Percentiles rank a stretch among this genome's conserved stretches.
phyloP scores from a whole-genome alignment of 2,888 invertebrate genomes.

The Dugesia japonica region DNA sequence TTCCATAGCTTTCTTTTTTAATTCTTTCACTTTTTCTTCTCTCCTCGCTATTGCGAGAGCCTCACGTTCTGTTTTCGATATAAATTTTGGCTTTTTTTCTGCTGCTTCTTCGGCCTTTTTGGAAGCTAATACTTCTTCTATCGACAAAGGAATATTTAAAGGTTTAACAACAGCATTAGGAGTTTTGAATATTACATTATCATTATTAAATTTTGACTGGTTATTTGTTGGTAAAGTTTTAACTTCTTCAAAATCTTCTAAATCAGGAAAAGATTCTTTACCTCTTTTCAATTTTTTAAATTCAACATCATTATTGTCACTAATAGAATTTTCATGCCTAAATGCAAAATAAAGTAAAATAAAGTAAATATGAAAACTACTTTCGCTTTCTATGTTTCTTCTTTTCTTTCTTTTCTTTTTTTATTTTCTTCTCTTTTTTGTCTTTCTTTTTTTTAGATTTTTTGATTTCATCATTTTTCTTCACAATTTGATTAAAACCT shows the following conservation, averaged over 20 bases:
- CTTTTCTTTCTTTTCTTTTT: too few species aligned
- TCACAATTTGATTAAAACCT: too few species aligned
- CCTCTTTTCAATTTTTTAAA: neutral
- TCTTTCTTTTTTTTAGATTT: too few species aligned
- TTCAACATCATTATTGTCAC: neutral
- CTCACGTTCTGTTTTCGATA: slow-evolving; percentile 83
- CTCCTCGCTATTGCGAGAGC: slow-evolving; percentile 71
- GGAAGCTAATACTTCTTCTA: slow-evolving; percentile 82
- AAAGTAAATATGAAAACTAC: too few species aligned
- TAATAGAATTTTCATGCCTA: neutral
- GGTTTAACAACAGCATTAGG: neutral
- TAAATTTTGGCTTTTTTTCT: slow-evolving; percentile 61
- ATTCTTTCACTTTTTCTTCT: slow-evolving; percentile 59
- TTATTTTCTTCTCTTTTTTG: too few species aligned
- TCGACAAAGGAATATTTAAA: slow-evolving; percentile 59
- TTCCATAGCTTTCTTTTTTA: slow-evolving; percentile 17
- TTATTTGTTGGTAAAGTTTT: neutral
- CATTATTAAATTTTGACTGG: neutral
- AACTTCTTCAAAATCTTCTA: neutral
- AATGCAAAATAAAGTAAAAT: neutral
- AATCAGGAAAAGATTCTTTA: neutral
- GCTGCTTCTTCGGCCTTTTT: slow-evolving; percentile 76
- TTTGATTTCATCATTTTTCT: too few species aligned
- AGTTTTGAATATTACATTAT: neutral
- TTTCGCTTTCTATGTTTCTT: too few species aligned